Percentiles rank a stretch among this genome's conserved stretches.
Evolutionary conservation across 2,888 invertebrate species (phyloP).

Genomic region (Agapetus fuscipes): DNA sequence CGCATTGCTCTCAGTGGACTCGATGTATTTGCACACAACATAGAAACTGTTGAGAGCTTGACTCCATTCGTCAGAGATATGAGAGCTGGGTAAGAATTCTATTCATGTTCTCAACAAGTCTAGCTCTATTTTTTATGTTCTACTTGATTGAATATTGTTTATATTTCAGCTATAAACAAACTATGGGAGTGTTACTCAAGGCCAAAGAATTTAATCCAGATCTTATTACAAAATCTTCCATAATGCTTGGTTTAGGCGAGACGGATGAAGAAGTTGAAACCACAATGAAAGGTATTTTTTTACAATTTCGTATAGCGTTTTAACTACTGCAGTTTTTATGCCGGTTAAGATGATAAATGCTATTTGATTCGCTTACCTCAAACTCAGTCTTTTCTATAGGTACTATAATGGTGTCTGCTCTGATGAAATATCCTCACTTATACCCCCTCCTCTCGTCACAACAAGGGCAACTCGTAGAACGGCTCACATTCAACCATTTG

Average conservation of each 20-base stretch:
- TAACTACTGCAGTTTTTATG: too few species aligned
- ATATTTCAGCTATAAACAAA: slow-evolving; percentile 57
- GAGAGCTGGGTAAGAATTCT: slow-evolving; percentile 71
- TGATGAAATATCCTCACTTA: too few species aligned
- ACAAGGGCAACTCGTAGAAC: too few species aligned
- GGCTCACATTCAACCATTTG: too few species aligned
- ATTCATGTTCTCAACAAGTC: too few species aligned
- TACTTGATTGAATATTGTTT: too few species aligned
- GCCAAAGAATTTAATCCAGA: slow-evolving; percentile 74
- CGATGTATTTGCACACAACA: slow-evolving; percentile 97
- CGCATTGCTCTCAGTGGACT: slow-evolving; percentile 72
- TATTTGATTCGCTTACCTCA: too few species aligned
- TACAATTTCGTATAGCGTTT: too few species aligned
- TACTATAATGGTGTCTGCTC: too few species aligned
- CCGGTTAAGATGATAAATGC: too few species aligned
- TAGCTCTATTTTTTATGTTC: not conserved
- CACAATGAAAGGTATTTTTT: slow-evolving; percentile 74
- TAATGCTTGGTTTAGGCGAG: slow-evolving; percentile 96
- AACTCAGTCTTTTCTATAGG: too few species aligned
- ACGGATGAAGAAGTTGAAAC: slow-evolving; percentile 77
- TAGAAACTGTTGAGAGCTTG: slow-evolving; percentile 89
- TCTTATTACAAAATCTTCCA: slow-evolving; percentile 92
- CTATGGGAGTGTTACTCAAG: slow-evolving; percentile 67
- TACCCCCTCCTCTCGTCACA: too few species aligned
- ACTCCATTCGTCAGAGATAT: slow-evolving; percentile 91